Percentiles rank a stretch among this genome's conserved stretches.
Evolutionary conservation across 64 coral and sea anemone genomes (phyloP).

Genomic region (Stylophora pistillata): DNA sequence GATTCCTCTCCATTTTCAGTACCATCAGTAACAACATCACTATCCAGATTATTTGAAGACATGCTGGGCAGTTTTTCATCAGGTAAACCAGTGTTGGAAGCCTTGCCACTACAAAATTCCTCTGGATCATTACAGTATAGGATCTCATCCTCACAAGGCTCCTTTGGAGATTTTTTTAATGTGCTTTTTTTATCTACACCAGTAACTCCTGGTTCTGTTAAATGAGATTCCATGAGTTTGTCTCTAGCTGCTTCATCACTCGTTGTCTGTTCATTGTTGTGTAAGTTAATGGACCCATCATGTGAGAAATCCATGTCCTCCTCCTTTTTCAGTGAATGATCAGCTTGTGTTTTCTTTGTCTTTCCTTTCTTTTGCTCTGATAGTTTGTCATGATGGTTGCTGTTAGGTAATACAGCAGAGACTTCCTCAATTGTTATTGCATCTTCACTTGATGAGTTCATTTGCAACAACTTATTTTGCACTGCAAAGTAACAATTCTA

Average conservation of each 20-base stretch:
- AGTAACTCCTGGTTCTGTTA: neutral
- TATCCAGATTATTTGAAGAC: neutral
- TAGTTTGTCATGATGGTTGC: neutral
- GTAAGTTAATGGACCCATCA: neutral
- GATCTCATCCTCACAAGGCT: neutral
- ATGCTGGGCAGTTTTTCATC: neutral
- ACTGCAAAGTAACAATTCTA: no score
- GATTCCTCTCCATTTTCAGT: neutral
- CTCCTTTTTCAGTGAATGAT: neutral
- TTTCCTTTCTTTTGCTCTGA: neutral
- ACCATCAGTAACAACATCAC: slow-evolving; percentile 20
- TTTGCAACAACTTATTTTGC: no score
- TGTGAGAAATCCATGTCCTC: neutral
- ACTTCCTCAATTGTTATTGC: neutral
- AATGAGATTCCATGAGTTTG: neutral
- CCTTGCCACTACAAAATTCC: neutral
- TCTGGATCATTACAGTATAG: neutral
- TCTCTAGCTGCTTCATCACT: neutral
- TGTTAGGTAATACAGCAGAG: neutral
- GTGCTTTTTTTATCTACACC: neutral
- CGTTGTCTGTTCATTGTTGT: neutral
- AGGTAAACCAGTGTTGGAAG: neutral
- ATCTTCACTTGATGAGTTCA: no score
- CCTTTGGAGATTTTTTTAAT: neutral
- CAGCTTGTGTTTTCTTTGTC: neutral